Evolutionary conservation across 1,140 invertebrate species (phyloP).

Genomic region (Aradophagus sp.): DNA sequence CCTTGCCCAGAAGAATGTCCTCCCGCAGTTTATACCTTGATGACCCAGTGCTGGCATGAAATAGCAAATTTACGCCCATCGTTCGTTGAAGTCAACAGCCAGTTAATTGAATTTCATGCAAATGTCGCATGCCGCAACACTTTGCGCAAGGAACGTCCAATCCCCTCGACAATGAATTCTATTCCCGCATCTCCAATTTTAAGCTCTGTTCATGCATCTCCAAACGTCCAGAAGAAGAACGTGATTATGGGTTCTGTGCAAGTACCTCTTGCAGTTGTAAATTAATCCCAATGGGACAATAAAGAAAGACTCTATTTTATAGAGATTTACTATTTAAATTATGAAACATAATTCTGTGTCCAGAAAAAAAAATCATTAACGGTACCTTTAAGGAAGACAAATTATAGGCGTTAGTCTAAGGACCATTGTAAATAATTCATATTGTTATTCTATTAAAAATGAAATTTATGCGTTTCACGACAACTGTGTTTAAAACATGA

Average conservation of each 20-base stretch:
- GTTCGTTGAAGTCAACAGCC: slow-evolving; percentile 87
- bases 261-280: neutral
- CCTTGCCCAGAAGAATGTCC: slow-evolving; percentile 95
- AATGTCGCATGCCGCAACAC: slow-evolving; percentile 24
- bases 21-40: slow-evolving; percentile 90
- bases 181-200: slow-evolving; percentile 4
- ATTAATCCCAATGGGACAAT: slow-evolving; percentile 4
- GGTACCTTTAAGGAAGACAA: slow-evolving; percentile 11
- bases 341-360: slow-evolving; percentile 20
- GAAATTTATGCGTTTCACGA: no score
- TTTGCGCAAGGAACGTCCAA: slow-evolving; percentile 7
- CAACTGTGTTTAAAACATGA: no score
- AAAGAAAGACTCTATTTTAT: no score
- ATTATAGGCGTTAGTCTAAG: slow-evolving; percentile 24
- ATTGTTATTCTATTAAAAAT: no score
- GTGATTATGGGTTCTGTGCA: slow-evolving; percentile 4
- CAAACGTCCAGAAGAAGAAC: slow-evolving; percentile 11
- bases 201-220: slow-evolving; percentile 6
- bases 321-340: no score
- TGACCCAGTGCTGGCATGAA: slow-evolving; percentile 99
- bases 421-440: slow-evolving; percentile 21
- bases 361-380: slow-evolving; percentile 22
- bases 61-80: slow-evolving; percentile 90
- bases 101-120: slow-evolving; percentile 78
- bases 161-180: slow-evolving; percentile 5